Evolutionary conservation across 2,797 vertebrate species (phyloP).

Genomic region (Acanthurus tractus): DNA sequence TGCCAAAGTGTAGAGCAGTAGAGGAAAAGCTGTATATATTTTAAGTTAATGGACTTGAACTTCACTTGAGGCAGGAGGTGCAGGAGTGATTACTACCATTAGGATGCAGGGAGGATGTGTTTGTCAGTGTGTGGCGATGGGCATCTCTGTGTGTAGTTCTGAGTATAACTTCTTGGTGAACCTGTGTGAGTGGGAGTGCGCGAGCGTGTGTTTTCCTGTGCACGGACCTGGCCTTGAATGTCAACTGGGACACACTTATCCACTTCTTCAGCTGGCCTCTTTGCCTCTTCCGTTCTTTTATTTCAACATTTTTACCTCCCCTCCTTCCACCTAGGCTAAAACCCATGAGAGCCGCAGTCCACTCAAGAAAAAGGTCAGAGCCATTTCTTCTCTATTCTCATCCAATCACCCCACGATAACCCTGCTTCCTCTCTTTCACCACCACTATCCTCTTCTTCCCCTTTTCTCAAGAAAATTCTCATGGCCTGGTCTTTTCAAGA

Average conservation of each 20-base stretch:
- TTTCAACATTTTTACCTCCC: slow-evolving; percentile 66
- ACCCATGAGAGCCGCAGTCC: slow-evolving; percentile 65
- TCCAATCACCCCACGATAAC: slow-evolving; percentile 18
- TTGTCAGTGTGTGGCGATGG: slow-evolving; percentile 13
- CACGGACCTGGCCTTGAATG: slow-evolving; percentile 66
- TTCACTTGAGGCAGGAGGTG: slow-evolving; percentile 67
- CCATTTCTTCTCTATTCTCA: slow-evolving; percentile 65
- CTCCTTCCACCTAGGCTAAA: slow-evolving; percentile 63
- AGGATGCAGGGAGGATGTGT: slow-evolving; percentile 50
- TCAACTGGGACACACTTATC: slow-evolving; percentile 75
- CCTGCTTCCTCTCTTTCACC: neutral
- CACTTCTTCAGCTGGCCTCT: slow-evolving; percentile 61
- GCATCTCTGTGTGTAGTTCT: slow-evolving; percentile 18
- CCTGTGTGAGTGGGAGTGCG: slow-evolving; percentile 30
- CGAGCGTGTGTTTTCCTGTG: slow-evolving; percentile 18
- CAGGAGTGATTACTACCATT: slow-evolving; percentile 75
- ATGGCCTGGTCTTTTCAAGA: slow-evolving; percentile 11
- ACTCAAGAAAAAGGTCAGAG: slow-evolving; percentile 81
- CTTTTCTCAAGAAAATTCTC: neutral
- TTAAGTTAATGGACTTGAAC: slow-evolving; percentile 78
- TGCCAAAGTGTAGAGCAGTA: slow-evolving; percentile 42
- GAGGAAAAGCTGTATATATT: slow-evolving; percentile 63
- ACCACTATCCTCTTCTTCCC: slow-evolving; percentile 8
- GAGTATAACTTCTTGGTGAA: slow-evolving; percentile 33
- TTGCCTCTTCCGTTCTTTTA: slow-evolving; percentile 52